Conservation (phyloP, 2,888 invertebrate genomes). For the Thera britannica region DNA sequence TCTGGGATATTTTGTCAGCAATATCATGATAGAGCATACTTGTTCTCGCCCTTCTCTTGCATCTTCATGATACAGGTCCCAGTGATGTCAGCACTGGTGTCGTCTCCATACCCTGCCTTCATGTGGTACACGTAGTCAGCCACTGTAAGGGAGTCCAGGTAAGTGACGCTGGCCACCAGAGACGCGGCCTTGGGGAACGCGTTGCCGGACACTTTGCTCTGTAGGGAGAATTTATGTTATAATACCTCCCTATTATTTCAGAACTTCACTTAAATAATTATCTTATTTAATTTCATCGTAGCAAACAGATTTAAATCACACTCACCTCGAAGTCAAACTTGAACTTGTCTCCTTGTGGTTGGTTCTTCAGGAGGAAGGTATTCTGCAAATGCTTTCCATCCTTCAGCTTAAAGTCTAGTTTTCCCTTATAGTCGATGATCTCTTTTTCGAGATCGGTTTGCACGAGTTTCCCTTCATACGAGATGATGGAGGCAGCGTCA, state of each 20-base stretch:
- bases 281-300: too few species aligned
- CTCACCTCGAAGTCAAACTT: slow-evolving; percentile 69
- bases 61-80: slow-evolving; percentile 59
- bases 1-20: too few species aligned
- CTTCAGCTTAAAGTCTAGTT: slow-evolving; percentile 64
- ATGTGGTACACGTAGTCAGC: slow-evolving; percentile 68
- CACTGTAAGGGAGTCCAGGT: slow-evolving; percentile 52
- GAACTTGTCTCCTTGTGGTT: slow-evolving; percentile 59
- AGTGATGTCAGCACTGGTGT: slow-evolving; percentile 63
- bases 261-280: too few species aligned
- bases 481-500: slow-evolving; percentile 62
- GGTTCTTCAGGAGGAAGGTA: slow-evolving; percentile 60
- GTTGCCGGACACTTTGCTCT: slow-evolving; percentile 69
- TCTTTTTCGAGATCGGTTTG: slow-evolving; percentile 64
- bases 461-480: slow-evolving; percentile 63
- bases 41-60: slow-evolving; percentile 63
- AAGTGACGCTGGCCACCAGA: slow-evolving; percentile 51
- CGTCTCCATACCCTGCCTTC: slow-evolving; percentile 77
- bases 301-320: background rate
- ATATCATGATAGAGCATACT: slow-evolving; percentile 54
- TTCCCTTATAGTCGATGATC: slow-evolving; percentile 64
- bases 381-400: slow-evolving; percentile 67
- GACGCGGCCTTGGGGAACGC: slow-evolving; percentile 64
- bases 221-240: slow-evolving; percentile 13
- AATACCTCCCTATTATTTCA: background rate